Evolutionary conservation across 2,888 invertebrate genomes (phyloP), one percentile per base, ranked within the genome.

Genomic region (Synergus umbraculus): DNA sequence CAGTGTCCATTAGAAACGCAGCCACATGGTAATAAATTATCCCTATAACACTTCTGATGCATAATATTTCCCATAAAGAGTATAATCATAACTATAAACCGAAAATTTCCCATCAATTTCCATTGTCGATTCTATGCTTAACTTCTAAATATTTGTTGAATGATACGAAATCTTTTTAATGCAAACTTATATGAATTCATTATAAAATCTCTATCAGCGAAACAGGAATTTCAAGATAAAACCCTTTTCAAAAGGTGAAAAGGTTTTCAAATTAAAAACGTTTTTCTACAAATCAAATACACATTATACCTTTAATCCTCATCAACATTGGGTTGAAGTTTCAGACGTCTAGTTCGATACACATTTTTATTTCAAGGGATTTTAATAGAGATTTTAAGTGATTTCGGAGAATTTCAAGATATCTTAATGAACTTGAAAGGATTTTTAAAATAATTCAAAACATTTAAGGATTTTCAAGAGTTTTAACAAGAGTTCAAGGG

Each of bases 11-110:
- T 73, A 54, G 54, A 73, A 73, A 54, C 54, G 54, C 54, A 54
- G 37, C 37, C 9, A 73, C 73, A 73, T 49, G 54, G 49, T 73
- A 37, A 49, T 73, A 73, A 73, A 73, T 73, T n/a, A 29, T 49
- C 0, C 15, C 15, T n/a, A 10, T 73, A 0, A 22, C 4, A 60
- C 12, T 60, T 60, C 12, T 60, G 22, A 60, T 60, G 22, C 7
- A 22, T 22, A 60, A 18, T 22, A n/a, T 60, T 15, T n/a, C 73
- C 54, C 37, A 54, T n/a, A 73, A 37, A 49, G 54, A 37, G 10
- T 37, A 54, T 54, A n/a, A n/a, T 22, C 22, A 22, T 9, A 37
- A 37, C 54, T 29, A 69, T 46, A 46, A 69, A 69, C 5, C 22
- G 4, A 54, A n/a, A 7, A 54, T n/a, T n/a, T 54, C 4, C 18